These are phyloP conservation scores for Siniperca obscura DNA, from an alignment of 2,797 vertebrate species.

Conservation along the genomic window DNA sequence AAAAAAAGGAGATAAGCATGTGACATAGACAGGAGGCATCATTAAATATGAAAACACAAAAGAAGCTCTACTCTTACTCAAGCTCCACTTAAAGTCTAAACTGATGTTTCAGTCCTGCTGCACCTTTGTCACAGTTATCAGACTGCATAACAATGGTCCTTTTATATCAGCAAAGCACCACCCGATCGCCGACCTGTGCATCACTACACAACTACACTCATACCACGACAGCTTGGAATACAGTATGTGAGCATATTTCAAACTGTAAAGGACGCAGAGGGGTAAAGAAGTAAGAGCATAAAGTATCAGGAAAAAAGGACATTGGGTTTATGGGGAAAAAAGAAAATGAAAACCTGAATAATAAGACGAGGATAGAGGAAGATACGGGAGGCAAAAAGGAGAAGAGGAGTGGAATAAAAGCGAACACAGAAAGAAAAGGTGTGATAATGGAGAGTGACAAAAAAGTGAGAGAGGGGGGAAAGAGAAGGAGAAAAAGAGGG, in stretches of 20 bases:
- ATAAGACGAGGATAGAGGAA: background rate
- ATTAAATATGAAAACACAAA: constrained; percentile 49
- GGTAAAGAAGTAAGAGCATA: background rate
- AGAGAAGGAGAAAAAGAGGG: background rate
- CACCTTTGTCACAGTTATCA: constrained; percentile 36
- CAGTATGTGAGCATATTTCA: constrained; percentile 3
- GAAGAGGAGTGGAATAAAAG: background rate
- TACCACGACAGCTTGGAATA: background rate
- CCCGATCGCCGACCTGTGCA: background rate
- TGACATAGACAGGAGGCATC: constrained; percentile 19
- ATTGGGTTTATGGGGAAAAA: background rate
- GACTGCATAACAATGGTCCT: constrained; percentile 22
- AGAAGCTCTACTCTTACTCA: constrained; percentile 10
- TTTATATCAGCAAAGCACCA: constrained; percentile 1
- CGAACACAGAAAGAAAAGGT: background rate
- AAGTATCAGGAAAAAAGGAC: background rate
- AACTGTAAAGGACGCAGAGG: background rate
- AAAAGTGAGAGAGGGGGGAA: background rate
- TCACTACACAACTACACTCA: background rate
- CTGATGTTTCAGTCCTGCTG: constrained; percentile 13
- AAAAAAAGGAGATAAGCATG: background rate
- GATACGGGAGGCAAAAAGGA: background rate
- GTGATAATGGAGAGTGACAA: constrained; percentile 2
- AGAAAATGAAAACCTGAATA: constrained; percentile 8
- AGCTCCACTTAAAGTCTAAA: constrained; percentile 15